Percentiles rank a stretch among this genome's conserved stretches.
Conservation (phyloP, 2,113 vertebrate species). For the Aramus guarauna region DNA sequence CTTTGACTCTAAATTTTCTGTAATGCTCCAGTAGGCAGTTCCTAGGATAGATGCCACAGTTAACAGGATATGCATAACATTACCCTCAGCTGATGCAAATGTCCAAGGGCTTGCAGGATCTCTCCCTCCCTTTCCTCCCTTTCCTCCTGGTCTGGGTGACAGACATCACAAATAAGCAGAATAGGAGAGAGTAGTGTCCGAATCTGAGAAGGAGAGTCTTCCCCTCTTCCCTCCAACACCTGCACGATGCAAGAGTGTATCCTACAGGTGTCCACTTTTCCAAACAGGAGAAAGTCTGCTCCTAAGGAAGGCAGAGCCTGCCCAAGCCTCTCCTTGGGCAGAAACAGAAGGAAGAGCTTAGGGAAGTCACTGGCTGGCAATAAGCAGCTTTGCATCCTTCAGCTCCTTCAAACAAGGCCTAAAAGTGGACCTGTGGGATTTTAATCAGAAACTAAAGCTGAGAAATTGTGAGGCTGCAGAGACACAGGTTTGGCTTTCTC, state of each 20-base stretch:
- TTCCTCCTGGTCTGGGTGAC: background rate
- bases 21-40: background rate
- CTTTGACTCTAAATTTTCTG: background rate
- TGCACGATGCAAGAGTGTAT: background rate
- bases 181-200: rapidly evolving
- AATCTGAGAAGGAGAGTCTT: background rate
- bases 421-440: background rate
- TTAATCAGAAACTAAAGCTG: background rate
- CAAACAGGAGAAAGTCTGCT: background rate
- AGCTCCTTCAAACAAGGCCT: background rate
- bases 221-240: background rate
- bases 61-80: background rate
- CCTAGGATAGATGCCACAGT: background rate
- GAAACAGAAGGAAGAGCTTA: background rate
- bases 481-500: background rate
- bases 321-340: background rate
- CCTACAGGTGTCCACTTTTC: background rate
- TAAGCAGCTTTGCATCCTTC: background rate
- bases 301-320: background rate
- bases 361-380: background rate
- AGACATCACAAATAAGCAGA: background rate
- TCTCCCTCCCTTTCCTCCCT: background rate
- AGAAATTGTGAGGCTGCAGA: background rate
- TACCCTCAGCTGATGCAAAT: background rate
- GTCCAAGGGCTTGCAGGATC: background rate